Evolutionary conservation across 2,888 invertebrate species (phyloP).

Genomic region (Pseudolycoriella hygida): DNA sequence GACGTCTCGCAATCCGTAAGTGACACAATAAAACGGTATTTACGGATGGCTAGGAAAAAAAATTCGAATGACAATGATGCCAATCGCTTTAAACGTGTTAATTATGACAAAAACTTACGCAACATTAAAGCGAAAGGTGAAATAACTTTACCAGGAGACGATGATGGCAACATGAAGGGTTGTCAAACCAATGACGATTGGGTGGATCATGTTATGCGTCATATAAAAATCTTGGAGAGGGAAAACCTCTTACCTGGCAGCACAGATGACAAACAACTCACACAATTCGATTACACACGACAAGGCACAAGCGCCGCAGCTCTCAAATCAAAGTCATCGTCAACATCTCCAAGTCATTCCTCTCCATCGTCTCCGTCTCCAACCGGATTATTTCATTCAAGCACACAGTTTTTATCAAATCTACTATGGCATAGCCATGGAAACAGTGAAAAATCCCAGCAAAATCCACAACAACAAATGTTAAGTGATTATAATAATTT

Average conservation of each 20-base stretch:
- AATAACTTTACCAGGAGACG: constrained; percentile 57
- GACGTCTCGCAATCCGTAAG: constrained; percentile 75
- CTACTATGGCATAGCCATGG: constrained; percentile 37
- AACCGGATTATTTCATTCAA: constrained; percentile 29
- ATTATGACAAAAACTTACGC: constrained; percentile 68
- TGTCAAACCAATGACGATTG: constrained; percentile 63
- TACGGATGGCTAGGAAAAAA: constrained; percentile 76
- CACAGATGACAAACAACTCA: background rate
- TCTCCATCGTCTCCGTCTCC: constrained; percentile 26
- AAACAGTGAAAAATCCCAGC: constrained; percentile 23
- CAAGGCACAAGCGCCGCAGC: constrained; percentile 34
- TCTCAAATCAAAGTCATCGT: constrained; percentile 11
- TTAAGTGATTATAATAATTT: background rate
- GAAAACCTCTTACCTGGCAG: background rate
- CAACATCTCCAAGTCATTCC: constrained; percentile 19
- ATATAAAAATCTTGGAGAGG: constrained; percentile 25
- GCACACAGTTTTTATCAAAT: constrained; percentile 45
- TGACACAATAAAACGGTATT: constrained; percentile 69
- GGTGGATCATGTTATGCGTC: constrained; percentile 38
- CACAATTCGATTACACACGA: constrained; percentile 40
- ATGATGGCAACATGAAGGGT: constrained; percentile 49
- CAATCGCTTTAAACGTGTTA: constrained; percentile 71
- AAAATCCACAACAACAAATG: constrained; percentile 23
- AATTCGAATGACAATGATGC: constrained; percentile 60
- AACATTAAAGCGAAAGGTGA: constrained; percentile 66